A percentile compares a stretch with the other conserved stretches of the same genome.
Conservation (phyloP, 2,113 vertebrate species). For the Neodon shergylaensis region DNA sequence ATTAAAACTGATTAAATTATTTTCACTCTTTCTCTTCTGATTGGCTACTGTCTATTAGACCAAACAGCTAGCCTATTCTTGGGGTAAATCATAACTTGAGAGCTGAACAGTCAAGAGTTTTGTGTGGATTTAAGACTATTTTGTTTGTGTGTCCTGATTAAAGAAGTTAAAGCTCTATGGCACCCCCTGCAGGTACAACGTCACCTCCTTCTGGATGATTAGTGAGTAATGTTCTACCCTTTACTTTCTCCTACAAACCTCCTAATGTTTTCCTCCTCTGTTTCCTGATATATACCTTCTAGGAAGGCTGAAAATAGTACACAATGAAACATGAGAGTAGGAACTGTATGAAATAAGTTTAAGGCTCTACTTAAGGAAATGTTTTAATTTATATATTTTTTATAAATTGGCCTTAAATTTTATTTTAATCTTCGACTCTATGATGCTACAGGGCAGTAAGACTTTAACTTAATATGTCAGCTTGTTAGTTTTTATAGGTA, state of each 20-base stretch:
- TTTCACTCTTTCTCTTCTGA: background rate
- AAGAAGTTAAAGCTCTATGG: background rate
- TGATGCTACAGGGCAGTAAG: background rate
- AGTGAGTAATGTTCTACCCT: background rate
- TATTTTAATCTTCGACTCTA: background rate
- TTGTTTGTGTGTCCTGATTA: background rate
- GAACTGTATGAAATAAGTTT: background rate
- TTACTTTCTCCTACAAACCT: background rate
- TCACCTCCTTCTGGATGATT: background rate
- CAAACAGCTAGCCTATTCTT: background rate
- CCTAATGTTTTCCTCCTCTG: background rate
- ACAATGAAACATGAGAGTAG: background rate
- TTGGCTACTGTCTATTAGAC: background rate
- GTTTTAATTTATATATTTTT: background rate
- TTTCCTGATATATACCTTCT: background rate
- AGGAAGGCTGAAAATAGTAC: slow-evolving; percentile 10
- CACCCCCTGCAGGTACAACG: background rate
- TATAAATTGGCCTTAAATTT: background rate
- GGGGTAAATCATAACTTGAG: background rate
- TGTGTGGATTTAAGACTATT: background rate
- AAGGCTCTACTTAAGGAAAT: background rate
- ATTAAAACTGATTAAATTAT: background rate
- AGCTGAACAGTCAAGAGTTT: background rate
- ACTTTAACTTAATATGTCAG: background rate
- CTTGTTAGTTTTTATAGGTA: background rate